These are phyloP conservation scores for Troglohyphantes excavatus DNA, from an alignment of 2,888 invertebrate genomes.

Conservation along the genomic window DNA sequence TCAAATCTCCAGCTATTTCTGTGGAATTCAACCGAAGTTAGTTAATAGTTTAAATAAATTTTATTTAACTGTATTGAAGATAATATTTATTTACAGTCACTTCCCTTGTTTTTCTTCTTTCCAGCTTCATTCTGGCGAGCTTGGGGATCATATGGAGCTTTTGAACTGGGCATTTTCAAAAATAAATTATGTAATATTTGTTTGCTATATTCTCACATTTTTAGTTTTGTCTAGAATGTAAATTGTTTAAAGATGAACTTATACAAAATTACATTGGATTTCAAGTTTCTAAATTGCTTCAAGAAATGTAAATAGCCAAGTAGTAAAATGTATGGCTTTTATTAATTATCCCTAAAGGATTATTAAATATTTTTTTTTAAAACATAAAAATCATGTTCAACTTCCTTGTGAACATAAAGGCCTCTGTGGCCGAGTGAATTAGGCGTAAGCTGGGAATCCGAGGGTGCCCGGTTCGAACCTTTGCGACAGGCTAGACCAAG, in stretches of 20 bases:
- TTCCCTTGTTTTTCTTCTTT: background rate
- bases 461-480: no score
- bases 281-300: no score
- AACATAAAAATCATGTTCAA: no score
- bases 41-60: background rate
- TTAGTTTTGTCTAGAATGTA: background rate
- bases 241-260: background rate
- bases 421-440: no score
- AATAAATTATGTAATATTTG: background rate
- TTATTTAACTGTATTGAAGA: background rate
- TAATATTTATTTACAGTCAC: background rate
- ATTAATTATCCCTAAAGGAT: no score
- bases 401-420: no score
- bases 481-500: no score
- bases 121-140: conserved; percentile 75
- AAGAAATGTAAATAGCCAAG: no score
- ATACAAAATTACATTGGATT: no score
- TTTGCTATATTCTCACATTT: background rate
- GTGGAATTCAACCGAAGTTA: conserved; percentile 81
- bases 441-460: no score
- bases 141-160: conserved; percentile 84
- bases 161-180: conserved; percentile 84
- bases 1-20: conserved; percentile 81
- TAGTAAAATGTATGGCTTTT: no score
- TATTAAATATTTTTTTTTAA: no score